These are phyloP conservation scores for Watsonalla cultraria DNA, from an alignment of 2,888 invertebrate species.

Conservation along the genomic window DNA sequence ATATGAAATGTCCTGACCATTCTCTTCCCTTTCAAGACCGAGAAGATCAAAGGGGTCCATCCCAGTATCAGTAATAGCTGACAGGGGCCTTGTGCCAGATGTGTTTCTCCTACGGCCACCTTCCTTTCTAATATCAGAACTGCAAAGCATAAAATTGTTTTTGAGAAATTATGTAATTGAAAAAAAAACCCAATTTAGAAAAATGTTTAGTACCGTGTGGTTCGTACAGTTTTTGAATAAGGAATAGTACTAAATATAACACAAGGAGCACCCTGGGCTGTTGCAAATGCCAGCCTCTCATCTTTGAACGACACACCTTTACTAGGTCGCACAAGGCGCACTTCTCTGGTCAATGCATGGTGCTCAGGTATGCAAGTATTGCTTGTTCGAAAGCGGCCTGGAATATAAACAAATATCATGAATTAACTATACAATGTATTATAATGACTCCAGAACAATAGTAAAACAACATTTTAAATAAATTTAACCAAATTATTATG, in stretches of 20 bases:
- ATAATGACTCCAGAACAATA: no score
- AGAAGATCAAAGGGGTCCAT: conserved; percentile 92
- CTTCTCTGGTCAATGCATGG: conserved; percentile 75
- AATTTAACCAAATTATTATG: neutral
- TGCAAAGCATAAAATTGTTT: conserved; percentile 13
- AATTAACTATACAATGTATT: conserved; percentile 3
- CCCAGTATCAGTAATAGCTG: conserved; percentile 89
- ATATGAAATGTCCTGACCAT: conserved; percentile 95
- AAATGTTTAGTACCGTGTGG: conserved; percentile 72
- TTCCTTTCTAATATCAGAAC: conserved; percentile 83
- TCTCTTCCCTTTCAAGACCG: conserved; percentile 88
- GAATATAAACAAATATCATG: conserved; percentile 15
- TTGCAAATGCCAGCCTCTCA: conserved; percentile 90
- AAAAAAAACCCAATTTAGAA: conserved; percentile 3
- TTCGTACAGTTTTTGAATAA: conserved; percentile 84
- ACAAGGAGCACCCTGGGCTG: conserved; percentile 88
- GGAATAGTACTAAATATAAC: conserved; percentile 93
- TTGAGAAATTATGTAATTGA: neutral
- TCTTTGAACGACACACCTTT: conserved; percentile 85
- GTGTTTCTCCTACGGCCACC: conserved; percentile 87
- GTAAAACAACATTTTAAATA: no score
- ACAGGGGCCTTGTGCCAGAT: conserved; percentile 89
- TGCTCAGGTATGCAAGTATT: conserved; percentile 76
- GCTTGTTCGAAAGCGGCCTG: conserved; percentile 73
- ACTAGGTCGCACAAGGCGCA: conserved; percentile 78